Base-by-base conservation (phyloP, 2,888 invertebrate species). In the Diplazon laetatorius region DNA sequence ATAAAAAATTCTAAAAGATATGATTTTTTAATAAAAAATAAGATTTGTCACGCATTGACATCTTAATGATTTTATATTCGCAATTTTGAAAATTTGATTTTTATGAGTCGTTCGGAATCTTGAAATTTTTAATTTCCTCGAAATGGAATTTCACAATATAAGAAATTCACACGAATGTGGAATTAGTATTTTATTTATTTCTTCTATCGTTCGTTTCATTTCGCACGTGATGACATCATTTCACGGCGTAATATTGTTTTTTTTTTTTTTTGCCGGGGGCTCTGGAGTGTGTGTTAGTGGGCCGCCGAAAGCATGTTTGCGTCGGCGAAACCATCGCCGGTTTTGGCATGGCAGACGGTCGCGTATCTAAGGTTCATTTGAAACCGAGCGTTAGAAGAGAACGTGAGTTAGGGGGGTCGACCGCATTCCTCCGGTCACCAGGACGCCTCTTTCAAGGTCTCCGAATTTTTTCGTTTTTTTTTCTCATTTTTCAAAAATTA, bases 371-470 rank as follows among this genome's bases (percentile, higher is more conserved):
- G 20, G 63, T 66, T 70, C 79, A 75, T 80, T 81, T 62, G 81
- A 83, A 85, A 85, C 80, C 83, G 82, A 85, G 82, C 72, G 80
- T 82, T 75, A 78, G 75, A n/a, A 14, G 30, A 46, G 35, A 62
- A 57, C 57, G 55, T 70, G 52, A 63, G 20, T 46, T 55, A 44
- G 9, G 69, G 71, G 42, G n/a, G n/a, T n/a, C 78, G 84, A 81
- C 84, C 83, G 84, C 85, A 85, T 85, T 85, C 82, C 65, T 74
- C 39, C 37, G 72, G 65, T 69, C 55, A 50, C 50, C 55, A 30
- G 20, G 50, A 30, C 55, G 68, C 25, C 68, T 63, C 71, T 63
- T 59, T 73, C 65, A 59, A 60, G 74, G 59, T 35, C 30, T 30
- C 6, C 6, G 2, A 30, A 30, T 30, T 30, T 30, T 5, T 70